These are phyloP conservation scores for Troides oblongomaculatus DNA, from an alignment of 2,888 invertebrate genomes.

Conservation along the genomic window DNA sequence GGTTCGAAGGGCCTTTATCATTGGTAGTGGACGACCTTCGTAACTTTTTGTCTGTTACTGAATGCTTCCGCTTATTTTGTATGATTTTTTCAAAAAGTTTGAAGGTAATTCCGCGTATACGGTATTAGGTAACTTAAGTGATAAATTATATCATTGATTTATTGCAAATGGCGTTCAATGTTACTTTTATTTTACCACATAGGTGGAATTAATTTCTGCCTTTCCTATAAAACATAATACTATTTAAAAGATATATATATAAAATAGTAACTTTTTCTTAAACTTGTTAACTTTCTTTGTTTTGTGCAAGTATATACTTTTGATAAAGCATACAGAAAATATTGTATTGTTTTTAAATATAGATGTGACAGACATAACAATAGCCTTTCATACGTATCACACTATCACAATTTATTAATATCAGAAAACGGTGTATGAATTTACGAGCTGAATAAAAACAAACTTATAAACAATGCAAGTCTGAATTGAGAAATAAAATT, in stretches of 20 bases:
- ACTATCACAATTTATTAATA: no score
- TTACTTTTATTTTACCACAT: no score
- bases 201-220: background rate
- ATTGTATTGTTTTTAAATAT: no score
- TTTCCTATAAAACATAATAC: no score
- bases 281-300: no score
- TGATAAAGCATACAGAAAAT: no score
- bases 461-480: background rate
- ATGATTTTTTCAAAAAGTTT: slow-evolving; percentile 32
- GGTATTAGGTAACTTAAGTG: slow-evolving; percentile 26
- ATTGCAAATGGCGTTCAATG: background rate
- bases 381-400: no score
- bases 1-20: slow-evolving; percentile 43
- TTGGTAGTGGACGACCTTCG: slow-evolving; percentile 41
- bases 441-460: background rate
- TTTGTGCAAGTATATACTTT: no score
- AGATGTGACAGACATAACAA: no score
- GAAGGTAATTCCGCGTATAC: slow-evolving; percentile 38
- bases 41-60: slow-evolving; percentile 41
- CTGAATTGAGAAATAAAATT: background rate
- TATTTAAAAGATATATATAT: no score
- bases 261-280: no score
- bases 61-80: slow-evolving; percentile 44
- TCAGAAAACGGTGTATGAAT: no score
- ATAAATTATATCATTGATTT: background rate